These are phyloP conservation scores for Actinostola sp. DNA, from an alignment of 92 coral and sea anemone species.

Conservation along the genomic window DNA sequence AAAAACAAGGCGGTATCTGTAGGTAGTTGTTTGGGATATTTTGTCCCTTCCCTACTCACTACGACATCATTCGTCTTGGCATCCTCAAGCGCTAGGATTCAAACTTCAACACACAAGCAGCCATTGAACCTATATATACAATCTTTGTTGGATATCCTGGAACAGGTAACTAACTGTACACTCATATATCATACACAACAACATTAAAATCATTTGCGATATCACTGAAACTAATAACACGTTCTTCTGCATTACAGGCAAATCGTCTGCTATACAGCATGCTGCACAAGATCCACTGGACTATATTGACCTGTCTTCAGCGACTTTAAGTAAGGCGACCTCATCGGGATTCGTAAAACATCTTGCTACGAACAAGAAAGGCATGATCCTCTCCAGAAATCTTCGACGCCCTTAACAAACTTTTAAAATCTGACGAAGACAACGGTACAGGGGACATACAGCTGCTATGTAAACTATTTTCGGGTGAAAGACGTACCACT, in stretches of 20 bases:
- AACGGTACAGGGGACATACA: conserved; percentile 58
- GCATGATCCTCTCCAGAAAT: conserved; percentile 49
- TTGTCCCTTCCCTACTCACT: conserved; percentile 55
- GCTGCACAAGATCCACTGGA: too few relatives aligned
- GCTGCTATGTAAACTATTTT: conserved; percentile 56
- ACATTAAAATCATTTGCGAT: not conserved
- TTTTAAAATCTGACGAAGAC: conserved; percentile 22
- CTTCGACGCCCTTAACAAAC: conserved; percentile 36
- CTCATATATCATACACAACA: not conserved
- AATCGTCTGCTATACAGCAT: too few relatives aligned
- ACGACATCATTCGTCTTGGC: conserved; percentile 54
- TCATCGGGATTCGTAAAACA: conserved; percentile 28
- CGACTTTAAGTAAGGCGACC: too few relatives aligned
- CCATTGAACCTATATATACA: conserved; percentile 34
- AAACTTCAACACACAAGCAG: conserved; percentile 43
- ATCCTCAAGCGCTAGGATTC: conserved; percentile 14
- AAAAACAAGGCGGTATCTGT: conserved; percentile 50
- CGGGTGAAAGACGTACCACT: conserved; percentile 53
- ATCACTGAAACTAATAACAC: not conserved
- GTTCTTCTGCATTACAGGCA: too few relatives aligned
- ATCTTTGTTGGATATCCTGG: conserved; percentile 61
- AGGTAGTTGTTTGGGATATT: conserved; percentile 50
- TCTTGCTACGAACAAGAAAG: conserved; percentile 25
- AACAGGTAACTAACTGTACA: conserved; percentile 34
- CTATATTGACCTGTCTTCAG: too few relatives aligned